These are phyloP conservation scores for Cylloceria caligata DNA, from an alignment of 2,888 invertebrate species.

Conservation along the genomic window DNA sequence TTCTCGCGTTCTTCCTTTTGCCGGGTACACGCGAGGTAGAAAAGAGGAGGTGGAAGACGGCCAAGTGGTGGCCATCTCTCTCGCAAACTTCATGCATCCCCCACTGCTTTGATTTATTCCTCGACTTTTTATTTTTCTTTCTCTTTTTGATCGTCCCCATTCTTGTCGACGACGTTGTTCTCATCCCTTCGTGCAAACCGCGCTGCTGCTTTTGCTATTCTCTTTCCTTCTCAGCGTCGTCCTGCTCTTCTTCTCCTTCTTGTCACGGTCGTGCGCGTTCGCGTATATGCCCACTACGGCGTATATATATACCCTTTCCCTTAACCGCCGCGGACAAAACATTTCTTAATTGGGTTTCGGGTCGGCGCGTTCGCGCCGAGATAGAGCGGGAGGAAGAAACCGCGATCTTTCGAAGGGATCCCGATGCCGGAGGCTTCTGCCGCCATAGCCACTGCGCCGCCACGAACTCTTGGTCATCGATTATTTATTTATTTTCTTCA, in stretches of 20 bases:
- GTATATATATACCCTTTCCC: slow-evolving; percentile 70
- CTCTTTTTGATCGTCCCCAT: slow-evolving; percentile 65
- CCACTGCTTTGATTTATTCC: slow-evolving; percentile 67
- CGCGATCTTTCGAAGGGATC: slow-evolving; percentile 64
- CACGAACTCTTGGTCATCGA: slow-evolving; percentile 71
- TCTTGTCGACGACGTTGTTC: slow-evolving; percentile 63
- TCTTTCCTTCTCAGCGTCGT: slow-evolving; percentile 36
- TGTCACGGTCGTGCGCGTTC: slow-evolving; percentile 52
- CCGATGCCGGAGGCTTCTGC: slow-evolving; percentile 56
- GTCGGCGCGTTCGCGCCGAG: slow-evolving; percentile 64
- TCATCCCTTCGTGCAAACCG: slow-evolving; percentile 57
- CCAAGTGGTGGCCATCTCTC: slow-evolving; percentile 57
- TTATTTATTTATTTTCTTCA: slow-evolving; percentile 77
- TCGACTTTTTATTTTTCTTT: slow-evolving; percentile 69
- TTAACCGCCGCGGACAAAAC: slow-evolving; percentile 83
- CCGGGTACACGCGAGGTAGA: slow-evolving; percentile 43
- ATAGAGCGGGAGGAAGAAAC: slow-evolving; percentile 42
- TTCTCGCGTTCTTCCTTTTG: slow-evolving; percentile 66
- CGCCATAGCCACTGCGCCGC: slow-evolving; percentile 61
- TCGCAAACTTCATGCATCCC: slow-evolving; percentile 54
- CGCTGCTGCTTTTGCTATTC: slow-evolving; percentile 62
- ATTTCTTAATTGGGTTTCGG: slow-evolving; percentile 85
- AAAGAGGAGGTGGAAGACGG: slow-evolving; percentile 12
- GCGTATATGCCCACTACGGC: slow-evolving; percentile 46
- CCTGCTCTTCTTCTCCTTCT: slow-evolving; percentile 67